A percentile compares a stretch with the other conserved stretches of the same genome.
phyloP scores from a whole-genome alignment of 2,888 invertebrate genomes.

The Odontocolon sp. region DNA sequence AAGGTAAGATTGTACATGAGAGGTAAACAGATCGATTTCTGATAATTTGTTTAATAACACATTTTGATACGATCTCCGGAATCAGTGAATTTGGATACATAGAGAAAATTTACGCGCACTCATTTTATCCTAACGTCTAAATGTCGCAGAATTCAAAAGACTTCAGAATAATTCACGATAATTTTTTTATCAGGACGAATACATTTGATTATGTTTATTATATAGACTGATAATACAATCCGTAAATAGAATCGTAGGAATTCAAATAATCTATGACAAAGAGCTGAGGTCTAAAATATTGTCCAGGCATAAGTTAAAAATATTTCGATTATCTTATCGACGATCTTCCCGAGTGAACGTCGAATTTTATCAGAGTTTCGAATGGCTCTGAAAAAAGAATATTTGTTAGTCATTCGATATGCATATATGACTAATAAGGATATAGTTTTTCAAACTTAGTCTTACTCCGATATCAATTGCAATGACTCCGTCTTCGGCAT shows the following conservation, averaged over 20 bases:
- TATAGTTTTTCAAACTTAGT: neutral
- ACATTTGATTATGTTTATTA: neutral
- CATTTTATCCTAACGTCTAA: no score
- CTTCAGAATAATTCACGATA: neutral
- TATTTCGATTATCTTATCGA: no score
- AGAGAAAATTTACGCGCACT: no score
- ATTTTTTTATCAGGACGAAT: neutral
- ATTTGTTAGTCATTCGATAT: neutral
- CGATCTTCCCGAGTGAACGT: no score
- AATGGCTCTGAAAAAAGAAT: conserved; percentile 23
- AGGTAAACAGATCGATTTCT: neutral
- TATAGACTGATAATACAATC: neutral
- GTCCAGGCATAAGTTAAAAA: no score
- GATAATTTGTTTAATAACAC: no score
- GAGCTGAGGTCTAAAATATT: no score
- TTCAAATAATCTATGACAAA: neutral
- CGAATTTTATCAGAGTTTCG: no score
- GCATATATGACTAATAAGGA: neutral
- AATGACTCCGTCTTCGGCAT: conserved; percentile 85
- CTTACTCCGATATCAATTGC: conserved; percentile 84
- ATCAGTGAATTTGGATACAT: no score
- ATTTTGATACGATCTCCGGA: no score
- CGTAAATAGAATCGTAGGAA: neutral
- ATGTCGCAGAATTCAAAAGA: neutral
- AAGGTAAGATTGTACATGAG: neutral